A percentile compares a stretch with the other conserved stretches of the same genome.
These are phyloP conservation scores for Salvelinus sp. DNA, from an alignment of 2,113 vertebrate species.

Conservation along the genomic window DNA sequence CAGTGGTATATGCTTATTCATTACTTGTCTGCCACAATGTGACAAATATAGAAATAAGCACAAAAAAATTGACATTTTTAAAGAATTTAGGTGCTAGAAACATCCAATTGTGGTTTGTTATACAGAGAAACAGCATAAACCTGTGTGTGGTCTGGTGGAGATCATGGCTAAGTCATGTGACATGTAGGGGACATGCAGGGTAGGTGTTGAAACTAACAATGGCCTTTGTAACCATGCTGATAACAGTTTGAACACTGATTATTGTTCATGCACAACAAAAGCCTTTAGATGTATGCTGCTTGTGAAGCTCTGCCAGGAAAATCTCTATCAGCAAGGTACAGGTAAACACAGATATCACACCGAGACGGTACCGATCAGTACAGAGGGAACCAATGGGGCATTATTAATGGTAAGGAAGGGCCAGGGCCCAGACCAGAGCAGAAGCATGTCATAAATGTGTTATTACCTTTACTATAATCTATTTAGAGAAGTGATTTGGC, in stretches of 20 bases:
- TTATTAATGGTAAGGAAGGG: background rate
- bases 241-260: background rate
- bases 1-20: background rate
- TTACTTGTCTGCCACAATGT: too few relatives aligned
- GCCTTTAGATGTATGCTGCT: constrained; percentile 1
- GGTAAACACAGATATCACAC: background rate
- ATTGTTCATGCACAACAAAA: constrained; percentile 6
- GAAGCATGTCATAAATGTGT: background rate
- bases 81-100: too few relatives aligned
- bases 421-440: background rate
- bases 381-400: background rate
- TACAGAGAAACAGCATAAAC: background rate
- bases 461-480: background rate
- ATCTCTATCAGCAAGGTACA: constrained; percentile 17
- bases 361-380: background rate
- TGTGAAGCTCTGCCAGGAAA: constrained; percentile 14
- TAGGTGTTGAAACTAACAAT: background rate
- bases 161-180: too few relatives aligned
- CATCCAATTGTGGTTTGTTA: too few relatives aligned
- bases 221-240: background rate
- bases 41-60: too few relatives aligned
- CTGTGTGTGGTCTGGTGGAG: too few relatives aligned
- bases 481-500: background rate
- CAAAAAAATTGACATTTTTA: too few relatives aligned
- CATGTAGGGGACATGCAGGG: too few relatives aligned